These are phyloP conservation scores for Sinohyriopsis cumingii DNA, from an alignment of 2,888 invertebrate species.

Conservation along the genomic window DNA sequence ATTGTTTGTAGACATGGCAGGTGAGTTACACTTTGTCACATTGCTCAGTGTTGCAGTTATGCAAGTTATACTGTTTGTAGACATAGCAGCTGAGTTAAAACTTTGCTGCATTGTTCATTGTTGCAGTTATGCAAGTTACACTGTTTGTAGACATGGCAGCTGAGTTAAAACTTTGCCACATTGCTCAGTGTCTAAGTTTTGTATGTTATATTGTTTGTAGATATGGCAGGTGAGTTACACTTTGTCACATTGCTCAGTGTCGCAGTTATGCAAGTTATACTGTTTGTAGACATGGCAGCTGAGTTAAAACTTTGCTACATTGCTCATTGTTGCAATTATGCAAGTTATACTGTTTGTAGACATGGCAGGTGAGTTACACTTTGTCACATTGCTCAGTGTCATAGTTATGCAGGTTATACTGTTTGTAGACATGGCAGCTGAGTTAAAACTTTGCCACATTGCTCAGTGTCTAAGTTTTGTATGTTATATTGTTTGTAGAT, in stretches of 20 bases:
- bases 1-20: constrained; percentile 86
- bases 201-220: constrained; percentile 80
- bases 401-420: constrained; percentile 76
- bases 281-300: constrained; percentile 80
- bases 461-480: background rate
- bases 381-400: too few relatives aligned
- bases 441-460: background rate
- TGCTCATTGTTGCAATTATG: background rate
- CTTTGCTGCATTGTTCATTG: too few relatives aligned
- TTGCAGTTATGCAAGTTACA: background rate
- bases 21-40: constrained; percentile 32
- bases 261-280: background rate
- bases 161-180: too few relatives aligned
- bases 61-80: constrained; percentile 39
- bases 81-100: constrained; percentile 79
- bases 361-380: too few relatives aligned
- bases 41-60: background rate
- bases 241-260: background rate
- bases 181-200: too few relatives aligned
- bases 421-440: constrained; percentile 83
- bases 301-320: background rate
- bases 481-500: constrained; percentile 71
- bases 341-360: constrained; percentile 8
- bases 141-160: constrained; percentile 9
- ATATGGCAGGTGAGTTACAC: constrained; percentile 79